These are phyloP conservation scores for Poecilia wingei DNA, from an alignment of 2,797 vertebrate genomes.

Conservation along the genomic window DNA sequence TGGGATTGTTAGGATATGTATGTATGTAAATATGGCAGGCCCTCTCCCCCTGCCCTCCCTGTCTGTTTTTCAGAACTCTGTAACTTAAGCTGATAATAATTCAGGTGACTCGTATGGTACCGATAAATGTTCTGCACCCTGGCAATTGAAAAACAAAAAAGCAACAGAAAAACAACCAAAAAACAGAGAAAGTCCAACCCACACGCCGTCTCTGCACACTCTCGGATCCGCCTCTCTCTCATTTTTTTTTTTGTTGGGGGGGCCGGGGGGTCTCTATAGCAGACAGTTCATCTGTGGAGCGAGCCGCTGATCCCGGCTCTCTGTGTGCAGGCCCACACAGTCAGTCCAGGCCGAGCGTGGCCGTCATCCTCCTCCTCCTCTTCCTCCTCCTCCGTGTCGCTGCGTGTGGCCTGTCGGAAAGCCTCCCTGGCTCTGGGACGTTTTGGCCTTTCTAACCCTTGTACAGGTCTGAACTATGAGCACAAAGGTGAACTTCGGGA, in stretches of 20 bases:
- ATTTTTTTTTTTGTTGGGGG: background rate
- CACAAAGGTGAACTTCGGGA: slow-evolving; percentile 76
- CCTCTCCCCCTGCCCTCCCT: slow-evolving; percentile 14
- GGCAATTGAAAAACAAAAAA: slow-evolving; percentile 38
- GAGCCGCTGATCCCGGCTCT: slow-evolving; percentile 53
- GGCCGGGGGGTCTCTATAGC: slow-evolving; percentile 24
- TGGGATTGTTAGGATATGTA: slow-evolving; percentile 77
- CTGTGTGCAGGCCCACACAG: slow-evolving; percentile 74
- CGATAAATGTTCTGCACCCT: slow-evolving; percentile 80
- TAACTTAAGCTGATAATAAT: slow-evolving; percentile 75
- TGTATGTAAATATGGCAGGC: slow-evolving; percentile 77
- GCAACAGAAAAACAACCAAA: slow-evolving; percentile 12
- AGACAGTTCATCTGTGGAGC: slow-evolving; percentile 57
- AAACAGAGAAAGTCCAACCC: slow-evolving; percentile 42
- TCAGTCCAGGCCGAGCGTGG: slow-evolving; percentile 52
- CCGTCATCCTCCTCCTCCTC: slow-evolving; percentile 34
- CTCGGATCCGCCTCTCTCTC: slow-evolving; percentile 58
- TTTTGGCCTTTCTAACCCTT: slow-evolving; percentile 52
- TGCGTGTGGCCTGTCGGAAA: slow-evolving; percentile 58
- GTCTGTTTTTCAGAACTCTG: slow-evolving; percentile 69
- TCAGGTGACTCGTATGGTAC: slow-evolving; percentile 79
- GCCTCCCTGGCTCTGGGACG: slow-evolving; percentile 48
- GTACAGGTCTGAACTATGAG: slow-evolving; percentile 80
- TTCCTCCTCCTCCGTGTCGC: slow-evolving; percentile 44
- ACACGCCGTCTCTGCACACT: slow-evolving; percentile 49